Percentiles rank a stretch among this genome's conserved stretches.
Evolutionary conservation across 2,113 vertebrate species (phyloP).

Genomic region (Silurus glanis): DNA sequence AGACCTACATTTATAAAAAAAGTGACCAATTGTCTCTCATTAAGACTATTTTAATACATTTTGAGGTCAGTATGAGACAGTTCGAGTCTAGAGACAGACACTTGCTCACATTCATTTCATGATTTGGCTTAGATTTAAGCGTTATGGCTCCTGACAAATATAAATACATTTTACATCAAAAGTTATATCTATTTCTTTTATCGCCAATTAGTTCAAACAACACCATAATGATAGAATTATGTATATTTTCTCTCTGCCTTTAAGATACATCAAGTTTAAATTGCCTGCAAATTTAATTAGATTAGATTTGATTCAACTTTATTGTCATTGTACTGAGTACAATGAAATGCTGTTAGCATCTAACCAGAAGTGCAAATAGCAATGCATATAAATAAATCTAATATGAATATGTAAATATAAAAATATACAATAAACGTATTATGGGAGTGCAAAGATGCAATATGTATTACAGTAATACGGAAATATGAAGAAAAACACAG

Average conservation of each 20-base stretch:
- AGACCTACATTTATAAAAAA: not conserved
- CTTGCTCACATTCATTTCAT: not conserved
- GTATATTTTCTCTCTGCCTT: not conserved
- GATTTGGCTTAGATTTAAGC: not conserved
- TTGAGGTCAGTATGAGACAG: not conserved
- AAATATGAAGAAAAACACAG: too few species aligned
- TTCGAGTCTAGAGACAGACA: not conserved
- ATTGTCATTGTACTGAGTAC: too few species aligned
- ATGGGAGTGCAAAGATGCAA: too few species aligned
- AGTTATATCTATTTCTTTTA: not conserved
- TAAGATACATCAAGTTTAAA: not conserved
- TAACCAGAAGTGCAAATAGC: too few species aligned
- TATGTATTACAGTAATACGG: too few species aligned
- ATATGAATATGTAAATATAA: too few species aligned
- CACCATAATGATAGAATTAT: not conserved
- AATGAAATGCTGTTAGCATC: too few species aligned
- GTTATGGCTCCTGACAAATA: not conserved
- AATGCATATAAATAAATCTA: too few species aligned
- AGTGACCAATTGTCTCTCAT: not conserved
- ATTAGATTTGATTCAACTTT: too few species aligned
- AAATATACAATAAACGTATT: too few species aligned
- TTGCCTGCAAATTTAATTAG: not conserved
- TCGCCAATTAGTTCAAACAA: not conserved
- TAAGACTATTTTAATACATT: not conserved
- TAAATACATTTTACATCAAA: not conserved